Conservation (phyloP, 2,797 vertebrate genomes). For the Diplodus sargus region DNA sequence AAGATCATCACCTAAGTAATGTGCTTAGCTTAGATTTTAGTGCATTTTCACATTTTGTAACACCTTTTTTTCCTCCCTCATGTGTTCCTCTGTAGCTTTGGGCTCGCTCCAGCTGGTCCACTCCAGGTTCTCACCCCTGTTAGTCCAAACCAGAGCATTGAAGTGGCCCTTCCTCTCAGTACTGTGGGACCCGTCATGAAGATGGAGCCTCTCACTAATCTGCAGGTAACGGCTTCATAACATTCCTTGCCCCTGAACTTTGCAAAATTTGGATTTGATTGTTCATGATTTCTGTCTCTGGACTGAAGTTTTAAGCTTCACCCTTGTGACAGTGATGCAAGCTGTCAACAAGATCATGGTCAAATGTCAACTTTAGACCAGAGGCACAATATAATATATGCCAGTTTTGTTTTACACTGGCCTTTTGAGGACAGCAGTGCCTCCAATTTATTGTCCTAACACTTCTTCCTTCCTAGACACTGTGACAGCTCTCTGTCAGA, state of each 20-base stretch:
- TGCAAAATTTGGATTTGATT: conserved; percentile 8
- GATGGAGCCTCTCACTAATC: conserved; percentile 98
- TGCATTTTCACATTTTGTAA: not conserved
- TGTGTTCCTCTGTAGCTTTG: conserved; percentile 86
- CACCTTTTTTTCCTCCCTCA: not conserved
- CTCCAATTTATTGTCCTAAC: conserved; percentile 12
- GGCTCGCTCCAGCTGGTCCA: conserved; percentile 93
- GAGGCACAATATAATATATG: conserved; percentile 2
- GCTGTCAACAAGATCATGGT: conserved; percentile 1
- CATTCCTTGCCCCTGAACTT: not conserved
- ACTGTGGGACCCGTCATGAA: conserved; percentile 96
- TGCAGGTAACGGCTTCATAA: conserved; percentile 87
- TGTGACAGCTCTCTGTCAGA: not conserved
- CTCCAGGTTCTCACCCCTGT: conserved; percentile 94
- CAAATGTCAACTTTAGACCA: not conserved
- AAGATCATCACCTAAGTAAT: conserved; percentile 8
- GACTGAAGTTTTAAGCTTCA: not conserved
- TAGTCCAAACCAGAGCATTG: conserved; percentile 94
- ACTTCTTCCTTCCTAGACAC: not conserved
- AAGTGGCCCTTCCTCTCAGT: conserved; percentile 92
- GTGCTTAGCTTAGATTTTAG: not conserved
- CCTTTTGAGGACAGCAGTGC: not conserved
- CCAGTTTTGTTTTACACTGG: not conserved
- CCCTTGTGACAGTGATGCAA: not conserved
- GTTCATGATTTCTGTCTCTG: not conserved